Conservation (phyloP, 2,113 vertebrate genomes). For the Paradoxurus hermaphroditus region DNA sequence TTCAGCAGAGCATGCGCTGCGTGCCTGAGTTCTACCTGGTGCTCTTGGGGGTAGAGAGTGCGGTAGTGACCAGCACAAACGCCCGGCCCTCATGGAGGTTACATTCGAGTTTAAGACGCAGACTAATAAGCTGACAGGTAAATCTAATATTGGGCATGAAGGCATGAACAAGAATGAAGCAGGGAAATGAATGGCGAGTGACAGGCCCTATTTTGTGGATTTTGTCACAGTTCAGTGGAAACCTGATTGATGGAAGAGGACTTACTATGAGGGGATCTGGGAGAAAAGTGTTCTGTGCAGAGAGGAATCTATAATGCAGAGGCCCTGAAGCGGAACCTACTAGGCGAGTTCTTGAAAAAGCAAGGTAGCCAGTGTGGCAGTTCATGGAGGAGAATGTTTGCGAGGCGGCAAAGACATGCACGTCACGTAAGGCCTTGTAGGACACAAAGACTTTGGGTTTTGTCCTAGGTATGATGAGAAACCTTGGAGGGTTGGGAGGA, state of each 20-base stretch:
- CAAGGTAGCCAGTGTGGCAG: accelerated
- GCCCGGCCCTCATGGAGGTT: neutral
- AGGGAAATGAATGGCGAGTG: neutral
- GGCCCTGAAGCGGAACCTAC: neutral
- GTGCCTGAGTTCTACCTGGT: neutral
- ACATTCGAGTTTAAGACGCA: neutral
- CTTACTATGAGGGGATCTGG: neutral
- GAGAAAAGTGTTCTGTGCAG: neutral
- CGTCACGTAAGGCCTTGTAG: neutral
- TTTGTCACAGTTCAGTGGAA: neutral
- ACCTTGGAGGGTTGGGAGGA: neutral
- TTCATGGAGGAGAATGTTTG: neutral
- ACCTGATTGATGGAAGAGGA: neutral
- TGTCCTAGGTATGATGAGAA: neutral
- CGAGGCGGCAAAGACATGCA: neutral
- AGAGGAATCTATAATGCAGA: neutral
- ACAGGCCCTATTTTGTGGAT: neutral
- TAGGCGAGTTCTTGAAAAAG: neutral
- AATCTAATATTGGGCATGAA: neutral
- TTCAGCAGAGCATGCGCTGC: neutral
- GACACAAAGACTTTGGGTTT: neutral
- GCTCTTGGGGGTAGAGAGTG: neutral
- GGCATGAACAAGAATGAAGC: neutral
- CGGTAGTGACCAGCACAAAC: neutral
- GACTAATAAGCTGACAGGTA: neutral